Conservation (phyloP, 2,888 invertebrate genomes). For the Drosophila mettleri region DNA sequence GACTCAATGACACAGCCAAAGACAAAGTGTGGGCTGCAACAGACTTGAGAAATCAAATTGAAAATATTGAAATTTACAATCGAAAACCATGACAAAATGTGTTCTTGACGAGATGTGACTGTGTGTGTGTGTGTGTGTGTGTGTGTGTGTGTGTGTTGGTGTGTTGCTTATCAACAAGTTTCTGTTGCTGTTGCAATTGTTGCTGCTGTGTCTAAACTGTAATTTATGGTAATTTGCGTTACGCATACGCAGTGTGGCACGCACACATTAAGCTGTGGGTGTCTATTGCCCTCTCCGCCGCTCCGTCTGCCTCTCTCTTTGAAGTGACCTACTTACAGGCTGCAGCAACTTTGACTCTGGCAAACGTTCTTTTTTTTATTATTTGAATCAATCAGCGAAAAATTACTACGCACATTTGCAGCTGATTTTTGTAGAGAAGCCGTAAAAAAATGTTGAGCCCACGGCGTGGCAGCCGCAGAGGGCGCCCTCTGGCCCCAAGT, state of each 20-base stretch:
- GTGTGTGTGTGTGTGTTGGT: conserved; percentile 41
- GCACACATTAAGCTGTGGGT: conserved; percentile 64
- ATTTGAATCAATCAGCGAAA: conserved; percentile 76
- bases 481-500: conserved; percentile 35
- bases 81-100: conserved; percentile 47
- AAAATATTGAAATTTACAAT: conserved; percentile 17
- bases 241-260: conserved; percentile 74
- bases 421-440: conserved; percentile 64
- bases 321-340: conserved; percentile 69
- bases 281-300: conserved; percentile 19
- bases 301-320: conserved; percentile 43
- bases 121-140: conserved; percentile 53
- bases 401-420: conserved; percentile 73
- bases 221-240: conserved; percentile 77
- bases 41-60: conserved; percentile 9
- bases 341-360: conserved; percentile 44
- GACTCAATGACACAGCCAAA: conserved; percentile 67
- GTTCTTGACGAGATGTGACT: conserved; percentile 63
- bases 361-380: conserved; percentile 35
- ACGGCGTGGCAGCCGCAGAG: conserved; percentile 34
- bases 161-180: conserved; percentile 63
- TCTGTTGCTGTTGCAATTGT: conserved; percentile 10
- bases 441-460: conserved; percentile 58
- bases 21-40: conserved; percentile 60
- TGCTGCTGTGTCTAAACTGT: conserved; percentile 52